These are phyloP conservation scores for Panulirus ornatus DNA, from an alignment of 1,140 invertebrate species.

Conservation along the genomic window DNA sequence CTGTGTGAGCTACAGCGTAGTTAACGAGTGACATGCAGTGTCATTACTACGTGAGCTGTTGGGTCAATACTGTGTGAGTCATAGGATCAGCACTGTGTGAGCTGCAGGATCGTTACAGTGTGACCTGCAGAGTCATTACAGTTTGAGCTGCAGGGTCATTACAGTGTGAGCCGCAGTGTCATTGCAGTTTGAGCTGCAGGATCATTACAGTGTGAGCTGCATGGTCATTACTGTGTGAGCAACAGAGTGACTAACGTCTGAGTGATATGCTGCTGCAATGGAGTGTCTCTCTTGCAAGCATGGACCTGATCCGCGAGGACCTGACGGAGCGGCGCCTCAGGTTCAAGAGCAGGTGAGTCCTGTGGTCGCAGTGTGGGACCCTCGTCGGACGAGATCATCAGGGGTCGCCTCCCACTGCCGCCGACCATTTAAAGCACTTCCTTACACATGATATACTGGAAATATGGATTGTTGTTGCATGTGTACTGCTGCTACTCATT, in stretches of 20 bases:
- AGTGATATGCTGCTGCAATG: constrained; percentile 39
- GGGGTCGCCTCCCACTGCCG: not conserved
- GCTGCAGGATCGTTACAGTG: no score
- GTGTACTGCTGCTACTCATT: constrained; percentile 15
- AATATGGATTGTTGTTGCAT: constrained; percentile 54
- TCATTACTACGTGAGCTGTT: no score
- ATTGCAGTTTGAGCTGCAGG: not conserved
- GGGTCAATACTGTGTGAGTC: no score
- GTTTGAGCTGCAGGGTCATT: not conserved
- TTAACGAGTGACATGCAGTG: no score
- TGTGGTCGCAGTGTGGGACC: not conserved
- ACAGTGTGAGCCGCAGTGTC: no score
- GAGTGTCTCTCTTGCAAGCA: constrained; percentile 72
- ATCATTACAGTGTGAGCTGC: no score
- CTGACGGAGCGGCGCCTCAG: constrained; percentile 71
- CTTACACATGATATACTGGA: constrained; percentile 55
- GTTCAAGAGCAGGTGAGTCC: constrained; percentile 73
- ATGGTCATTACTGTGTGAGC: no score
- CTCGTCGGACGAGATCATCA: not conserved
- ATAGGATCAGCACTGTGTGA: no score
- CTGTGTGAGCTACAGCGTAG: no score
- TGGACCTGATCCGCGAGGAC: constrained; percentile 73
- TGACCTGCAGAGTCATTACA: no score
- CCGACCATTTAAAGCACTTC: not conserved
- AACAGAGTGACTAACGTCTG: not conserved